Percentiles rank a stretch among this genome's conserved stretches.
Evolutionary conservation across 2,113 vertebrate species (phyloP).

Genomic region (Chaetodon auriga): DNA sequence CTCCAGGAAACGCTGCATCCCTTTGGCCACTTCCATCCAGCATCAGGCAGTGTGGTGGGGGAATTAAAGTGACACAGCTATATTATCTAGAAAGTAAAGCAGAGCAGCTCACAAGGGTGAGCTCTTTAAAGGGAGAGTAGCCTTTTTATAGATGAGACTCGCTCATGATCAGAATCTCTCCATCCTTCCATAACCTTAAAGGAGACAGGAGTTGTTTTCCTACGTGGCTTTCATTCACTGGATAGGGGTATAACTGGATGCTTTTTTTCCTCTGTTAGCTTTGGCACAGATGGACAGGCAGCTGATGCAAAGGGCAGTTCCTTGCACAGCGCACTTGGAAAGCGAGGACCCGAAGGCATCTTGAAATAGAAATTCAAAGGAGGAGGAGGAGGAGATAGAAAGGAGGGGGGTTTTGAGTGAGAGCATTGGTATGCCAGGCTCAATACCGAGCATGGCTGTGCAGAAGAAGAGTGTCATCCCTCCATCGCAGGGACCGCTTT

Average conservation of each 20-base stretch:
- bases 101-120: constrained; percentile 76
- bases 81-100: constrained; percentile 71
- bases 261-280: constrained; percentile 27
- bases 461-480: constrained; percentile 75
- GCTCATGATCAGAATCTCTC: constrained; percentile 32
- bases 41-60: constrained; percentile 36
- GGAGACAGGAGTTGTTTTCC: constrained; percentile 10
- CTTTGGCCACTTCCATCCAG: constrained; percentile 45
- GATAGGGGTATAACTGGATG: constrained; percentile 13
- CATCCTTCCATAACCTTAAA: constrained; percentile 36
- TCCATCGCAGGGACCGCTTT: constrained; percentile 71
- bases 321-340: constrained; percentile 32
- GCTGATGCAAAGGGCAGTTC: constrained; percentile 66
- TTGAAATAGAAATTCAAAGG: constrained; percentile 74
- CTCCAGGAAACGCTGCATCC: constrained; percentile 59
- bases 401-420: constrained; percentile 37
- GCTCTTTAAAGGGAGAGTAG: constrained; percentile 60
- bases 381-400: constrained; percentile 33
- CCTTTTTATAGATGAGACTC: constrained; percentile 60
- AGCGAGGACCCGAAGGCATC: constrained; percentile 70
- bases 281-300: constrained; percentile 68
- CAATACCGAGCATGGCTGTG: constrained; percentile 74
- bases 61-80: constrained; percentile 78
- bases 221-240: neutral
- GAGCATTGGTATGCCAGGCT: constrained; percentile 69